Evolutionary conservation across 2,797 vertebrate genomes (phyloP).

Genomic region (Fistularia commersonii): DNA sequence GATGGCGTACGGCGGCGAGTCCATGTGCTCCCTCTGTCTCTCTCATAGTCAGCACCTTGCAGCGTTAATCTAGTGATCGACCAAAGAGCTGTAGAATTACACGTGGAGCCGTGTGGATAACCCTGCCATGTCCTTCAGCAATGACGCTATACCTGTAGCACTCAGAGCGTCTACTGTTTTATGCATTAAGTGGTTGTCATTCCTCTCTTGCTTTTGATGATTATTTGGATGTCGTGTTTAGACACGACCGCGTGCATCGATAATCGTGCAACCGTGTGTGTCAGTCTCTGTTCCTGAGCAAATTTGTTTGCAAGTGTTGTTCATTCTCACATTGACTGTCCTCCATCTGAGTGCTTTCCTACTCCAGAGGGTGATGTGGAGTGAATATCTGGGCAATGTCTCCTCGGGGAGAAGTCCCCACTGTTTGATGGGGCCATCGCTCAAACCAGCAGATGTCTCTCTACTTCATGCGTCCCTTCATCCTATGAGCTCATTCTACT

Average conservation of each 20-base stretch:
- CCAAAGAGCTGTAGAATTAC: constrained; percentile 35
- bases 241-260: not conserved
- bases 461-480: constrained; percentile 24
- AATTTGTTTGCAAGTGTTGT: constrained; percentile 14
- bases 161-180: constrained; percentile 1
- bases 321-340: constrained; percentile 19
- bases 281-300: constrained; percentile 13
- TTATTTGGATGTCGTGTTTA: too few species aligned
- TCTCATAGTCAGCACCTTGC: constrained; percentile 29
- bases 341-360: constrained; percentile 40
- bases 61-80: constrained; percentile 47
- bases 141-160: constrained; percentile 26
- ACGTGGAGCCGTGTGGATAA: constrained; percentile 36
- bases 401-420: constrained; percentile 50
- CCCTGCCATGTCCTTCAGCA: constrained; percentile 53
- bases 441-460: constrained; percentile 61
- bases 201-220: too few species aligned
- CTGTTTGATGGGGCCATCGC: constrained; percentile 46
- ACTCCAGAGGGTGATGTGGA: constrained; percentile 47
- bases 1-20: constrained; percentile 42
- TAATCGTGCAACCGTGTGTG: constrained; percentile 6
- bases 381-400: constrained; percentile 39
- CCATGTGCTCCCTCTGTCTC: constrained; percentile 21
- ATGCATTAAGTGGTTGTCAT: not conserved
- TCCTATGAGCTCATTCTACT: constrained; percentile 45